Conservation (phyloP, 2,113 vertebrate genomes). For the Mobula birostris region DNA sequence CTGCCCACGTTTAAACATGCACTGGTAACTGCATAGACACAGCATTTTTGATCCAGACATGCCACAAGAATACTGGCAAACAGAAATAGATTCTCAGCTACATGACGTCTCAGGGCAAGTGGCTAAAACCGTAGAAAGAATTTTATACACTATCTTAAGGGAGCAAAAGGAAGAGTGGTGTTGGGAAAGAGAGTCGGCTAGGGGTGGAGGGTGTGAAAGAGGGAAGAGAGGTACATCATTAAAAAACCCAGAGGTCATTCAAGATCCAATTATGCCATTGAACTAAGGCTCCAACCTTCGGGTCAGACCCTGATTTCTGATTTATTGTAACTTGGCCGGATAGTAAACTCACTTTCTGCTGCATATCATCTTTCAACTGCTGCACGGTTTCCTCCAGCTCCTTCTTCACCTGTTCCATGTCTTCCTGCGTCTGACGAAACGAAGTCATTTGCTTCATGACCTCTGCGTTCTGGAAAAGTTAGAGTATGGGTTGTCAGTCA, state of each 20-base stretch:
- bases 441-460: slow-evolving; percentile 85
- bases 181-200: not conserved
- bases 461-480: slow-evolving; percentile 74
- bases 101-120: not conserved
- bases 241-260: not conserved
- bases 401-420: slow-evolving; percentile 74
- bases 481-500: not conserved
- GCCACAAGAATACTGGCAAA: not conserved
- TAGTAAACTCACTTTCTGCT: slow-evolving; percentile 64
- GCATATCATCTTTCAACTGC: slow-evolving; percentile 66
- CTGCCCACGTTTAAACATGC: not conserved
- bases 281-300: not conserved
- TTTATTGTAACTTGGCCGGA: not conserved
- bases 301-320: not conserved
- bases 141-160: not conserved
- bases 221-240: not conserved
- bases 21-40: not conserved
- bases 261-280: not conserved
- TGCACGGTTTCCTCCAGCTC: slow-evolving; percentile 84
- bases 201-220: not conserved
- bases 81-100: not conserved
- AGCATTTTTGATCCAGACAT: not conserved
- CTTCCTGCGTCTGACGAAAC: slow-evolving; percentile 76
- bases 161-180: not conserved
- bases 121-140: not conserved